Percentiles rank a stretch among this genome's conserved stretches.
phyloP scores from a whole-genome alignment of 2,888 invertebrate species.

The Poecilus cupreus region DNA sequence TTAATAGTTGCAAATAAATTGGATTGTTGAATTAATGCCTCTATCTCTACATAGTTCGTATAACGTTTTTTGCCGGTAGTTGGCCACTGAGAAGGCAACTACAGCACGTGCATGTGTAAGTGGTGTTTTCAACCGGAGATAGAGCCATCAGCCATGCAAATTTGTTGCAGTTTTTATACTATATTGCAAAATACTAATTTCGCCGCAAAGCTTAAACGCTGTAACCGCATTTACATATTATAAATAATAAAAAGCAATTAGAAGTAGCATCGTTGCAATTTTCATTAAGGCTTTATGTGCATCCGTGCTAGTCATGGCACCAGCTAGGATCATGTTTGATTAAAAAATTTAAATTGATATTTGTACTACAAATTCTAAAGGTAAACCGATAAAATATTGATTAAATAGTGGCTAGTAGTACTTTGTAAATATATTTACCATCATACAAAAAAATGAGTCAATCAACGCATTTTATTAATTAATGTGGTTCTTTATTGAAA shows the following conservation, averaged over 20 bases:
- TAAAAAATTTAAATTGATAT: too few relatives aligned
- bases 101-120: background rate
- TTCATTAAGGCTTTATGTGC: too few relatives aligned
- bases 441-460: too few relatives aligned
- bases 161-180: constrained; percentile 34
- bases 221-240: constrained; percentile 34
- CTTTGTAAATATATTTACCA: too few relatives aligned
- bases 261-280: background rate
- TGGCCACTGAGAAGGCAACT: background rate
- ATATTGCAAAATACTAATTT: constrained; percentile 49
- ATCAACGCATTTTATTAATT: too few relatives aligned
- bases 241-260: constrained; percentile 33
- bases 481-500: too few relatives aligned
- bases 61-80: background rate
- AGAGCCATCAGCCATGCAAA: constrained; percentile 37
- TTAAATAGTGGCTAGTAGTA: too few relatives aligned
- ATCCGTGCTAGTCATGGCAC: too few relatives aligned
- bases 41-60: background rate
- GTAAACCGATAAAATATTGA: too few relatives aligned
- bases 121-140: background rate
- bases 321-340: too few relatives aligned
- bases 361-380: too few relatives aligned
- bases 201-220: constrained; percentile 26
- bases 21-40: background rate
- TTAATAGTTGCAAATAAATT: constrained; percentile 3